Conservation (phyloP, 2,888 invertebrate genomes). For the Napeogenes inachia region DNA sequence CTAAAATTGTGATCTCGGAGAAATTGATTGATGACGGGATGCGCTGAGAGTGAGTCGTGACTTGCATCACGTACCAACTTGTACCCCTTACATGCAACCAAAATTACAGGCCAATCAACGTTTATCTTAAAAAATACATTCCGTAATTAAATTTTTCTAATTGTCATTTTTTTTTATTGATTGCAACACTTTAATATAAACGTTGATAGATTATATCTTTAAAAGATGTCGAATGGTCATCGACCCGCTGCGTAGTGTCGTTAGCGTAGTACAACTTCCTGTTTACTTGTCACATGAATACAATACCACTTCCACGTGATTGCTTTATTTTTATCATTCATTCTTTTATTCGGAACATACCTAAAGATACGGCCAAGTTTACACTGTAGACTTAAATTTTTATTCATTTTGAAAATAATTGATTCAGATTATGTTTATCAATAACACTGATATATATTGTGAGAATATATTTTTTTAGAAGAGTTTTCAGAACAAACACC, state of each 20-base stretch:
- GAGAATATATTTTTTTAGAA: no score
- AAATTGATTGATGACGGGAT: slow-evolving; percentile 29
- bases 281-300: slow-evolving; percentile 33
- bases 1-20: slow-evolving; percentile 22
- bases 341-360: slow-evolving; percentile 16
- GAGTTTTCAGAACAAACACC: no score
- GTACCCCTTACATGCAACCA: slow-evolving; percentile 10
- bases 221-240: slow-evolving; percentile 20
- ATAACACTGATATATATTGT: no score
- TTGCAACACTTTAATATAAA: not conserved
- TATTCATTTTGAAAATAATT: not conserved
- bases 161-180: no score
- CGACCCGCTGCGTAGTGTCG: slow-evolving; percentile 18
- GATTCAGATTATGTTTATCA: no score
- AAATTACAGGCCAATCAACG: not conserved
- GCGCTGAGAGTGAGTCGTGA: slow-evolving; percentile 18
- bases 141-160: no score
- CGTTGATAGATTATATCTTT: not conserved
- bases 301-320: slow-evolving; percentile 37
- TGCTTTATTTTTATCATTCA: slow-evolving; percentile 33
- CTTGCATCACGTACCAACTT: slow-evolving; percentile 23
- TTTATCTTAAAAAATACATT: no score
- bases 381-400: slow-evolving; percentile 9
- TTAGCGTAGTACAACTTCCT: slow-evolving; percentile 27
- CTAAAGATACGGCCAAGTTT: slow-evolving; percentile 11